Conservation (phyloP, 2,113 vertebrate genomes). For the Mellivora capensis region DNA sequence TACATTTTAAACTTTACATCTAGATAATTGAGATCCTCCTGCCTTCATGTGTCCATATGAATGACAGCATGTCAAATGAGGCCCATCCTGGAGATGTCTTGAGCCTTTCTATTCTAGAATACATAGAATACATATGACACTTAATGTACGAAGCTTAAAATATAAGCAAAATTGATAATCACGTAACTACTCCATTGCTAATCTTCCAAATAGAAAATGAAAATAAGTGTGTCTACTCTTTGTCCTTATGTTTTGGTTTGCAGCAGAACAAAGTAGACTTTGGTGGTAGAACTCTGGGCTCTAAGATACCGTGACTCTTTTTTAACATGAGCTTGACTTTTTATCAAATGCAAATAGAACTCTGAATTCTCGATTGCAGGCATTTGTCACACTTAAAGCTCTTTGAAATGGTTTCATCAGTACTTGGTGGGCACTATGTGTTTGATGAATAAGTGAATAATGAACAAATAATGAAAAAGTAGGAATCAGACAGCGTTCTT, state of each 20-base stretch:
- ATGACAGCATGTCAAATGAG: not conserved
- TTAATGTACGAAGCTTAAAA: not conserved
- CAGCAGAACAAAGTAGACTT: not conserved
- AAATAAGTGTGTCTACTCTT: not conserved
- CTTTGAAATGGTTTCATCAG: not conserved
- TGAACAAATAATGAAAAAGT: not conserved
- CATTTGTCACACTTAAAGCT: not conserved
- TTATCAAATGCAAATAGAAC: not conserved
- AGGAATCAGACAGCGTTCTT: not conserved
- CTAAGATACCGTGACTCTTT: not conserved
- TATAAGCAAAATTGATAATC: slow-evolving; percentile 1
- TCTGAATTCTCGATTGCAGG: not conserved
- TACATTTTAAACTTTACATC: slow-evolving; percentile 12
- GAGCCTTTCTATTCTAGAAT: not conserved
- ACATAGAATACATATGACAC: not conserved
- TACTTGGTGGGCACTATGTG: not conserved
- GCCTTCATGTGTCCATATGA: not conserved
- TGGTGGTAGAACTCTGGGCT: not conserved
- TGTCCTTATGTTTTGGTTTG: not conserved
- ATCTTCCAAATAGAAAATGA: slow-evolving; percentile 13
- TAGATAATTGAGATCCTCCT: slow-evolving; percentile 11
- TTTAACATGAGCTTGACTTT: not conserved
- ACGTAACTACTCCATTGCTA: not conserved
- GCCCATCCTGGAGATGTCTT: not conserved
- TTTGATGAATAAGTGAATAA: not conserved